Evolutionary conservation across 1,140 invertebrate species (phyloP).

Genomic region (Sycobia sp.): DNA sequence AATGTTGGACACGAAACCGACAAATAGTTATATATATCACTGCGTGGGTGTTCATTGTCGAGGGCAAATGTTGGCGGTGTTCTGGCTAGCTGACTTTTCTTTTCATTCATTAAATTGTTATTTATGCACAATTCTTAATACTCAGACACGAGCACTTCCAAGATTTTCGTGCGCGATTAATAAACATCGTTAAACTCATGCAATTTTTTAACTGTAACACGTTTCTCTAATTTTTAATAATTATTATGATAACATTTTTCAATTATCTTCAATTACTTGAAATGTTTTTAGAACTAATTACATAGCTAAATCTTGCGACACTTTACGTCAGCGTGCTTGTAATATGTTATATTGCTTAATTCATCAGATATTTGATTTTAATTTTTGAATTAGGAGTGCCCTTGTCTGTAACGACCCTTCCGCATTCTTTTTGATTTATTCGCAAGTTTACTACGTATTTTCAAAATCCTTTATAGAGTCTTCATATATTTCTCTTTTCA

Average conservation of each 20-base stretch:
- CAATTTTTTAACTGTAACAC: too few relatives aligned
- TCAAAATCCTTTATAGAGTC: neutral
- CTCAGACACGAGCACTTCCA: slow-evolving; percentile 13
- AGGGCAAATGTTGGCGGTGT: slow-evolving; percentile 35
- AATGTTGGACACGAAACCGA: too few relatives aligned
- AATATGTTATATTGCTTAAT: slow-evolving; percentile 11
- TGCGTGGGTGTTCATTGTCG: too few relatives aligned
- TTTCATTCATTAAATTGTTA: neutral
- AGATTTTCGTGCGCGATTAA: too few relatives aligned
- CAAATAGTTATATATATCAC: too few relatives aligned
- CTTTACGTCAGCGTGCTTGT: too few relatives aligned
- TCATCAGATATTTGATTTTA: neutral
- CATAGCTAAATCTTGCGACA: neutral
- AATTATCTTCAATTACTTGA: neutral
- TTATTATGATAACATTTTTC: neutral
- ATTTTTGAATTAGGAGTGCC: neutral
- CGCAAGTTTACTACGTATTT: neutral
- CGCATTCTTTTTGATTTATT: neutral
- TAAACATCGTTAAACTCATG: too few relatives aligned
- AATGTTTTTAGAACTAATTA: neutral
- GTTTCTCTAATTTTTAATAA: too few relatives aligned
- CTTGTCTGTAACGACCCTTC: slow-evolving; percentile 2
- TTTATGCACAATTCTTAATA: neutral
- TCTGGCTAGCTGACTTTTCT: slow-evolving; percentile 39
- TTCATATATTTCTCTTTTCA: neutral